Conservation (phyloP, 53 echinoderm and acorn worm genomes). For the Glandiceps talaboti region DNA sequence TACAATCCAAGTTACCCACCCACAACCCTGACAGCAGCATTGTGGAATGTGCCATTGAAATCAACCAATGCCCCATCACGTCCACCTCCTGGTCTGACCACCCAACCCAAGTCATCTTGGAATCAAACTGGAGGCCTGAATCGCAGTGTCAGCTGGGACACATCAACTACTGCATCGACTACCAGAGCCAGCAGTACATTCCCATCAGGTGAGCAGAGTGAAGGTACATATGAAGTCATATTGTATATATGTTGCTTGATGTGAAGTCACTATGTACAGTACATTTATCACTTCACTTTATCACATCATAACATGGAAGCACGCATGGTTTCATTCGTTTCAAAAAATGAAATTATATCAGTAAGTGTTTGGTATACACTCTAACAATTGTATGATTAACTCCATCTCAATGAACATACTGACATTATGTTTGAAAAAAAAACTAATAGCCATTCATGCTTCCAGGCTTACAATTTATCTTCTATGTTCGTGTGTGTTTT, state of each 20-base stretch:
- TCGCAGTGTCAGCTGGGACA: slow-evolving; percentile 34
- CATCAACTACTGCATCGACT: slow-evolving; percentile 20
- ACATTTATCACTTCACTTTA: slow-evolving; percentile 10
- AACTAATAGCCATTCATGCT: too few relatives aligned
- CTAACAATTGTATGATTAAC: too few relatives aligned
- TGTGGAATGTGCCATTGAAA: slow-evolving; percentile 41
- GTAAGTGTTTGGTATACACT: too few relatives aligned
- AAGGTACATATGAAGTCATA: not conserved
- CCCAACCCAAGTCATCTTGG: slow-evolving; percentile 19
- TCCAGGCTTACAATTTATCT: too few relatives aligned
- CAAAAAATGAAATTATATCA: too few relatives aligned
- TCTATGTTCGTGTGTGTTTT: too few relatives aligned
- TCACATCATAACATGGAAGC: too few relatives aligned
- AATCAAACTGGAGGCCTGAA: not conserved
- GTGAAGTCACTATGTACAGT: slow-evolving; percentile 3
- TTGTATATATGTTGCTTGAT: not conserved
- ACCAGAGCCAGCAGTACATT: slow-evolving; percentile 25
- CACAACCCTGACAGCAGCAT: slow-evolving; percentile 15
- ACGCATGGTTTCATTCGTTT: too few relatives aligned
- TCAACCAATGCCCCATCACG: slow-evolving; percentile 27
- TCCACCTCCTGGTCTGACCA: slow-evolving; percentile 81
- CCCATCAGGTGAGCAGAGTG: slow-evolving; percentile 26
- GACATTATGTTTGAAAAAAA: too few relatives aligned
- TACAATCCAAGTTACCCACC: slow-evolving; percentile 36
- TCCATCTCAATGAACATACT: too few relatives aligned